phyloP scores from a whole-genome alignment of 2,888 invertebrate genomes.

The Nephrocerus scutellatus region DNA sequence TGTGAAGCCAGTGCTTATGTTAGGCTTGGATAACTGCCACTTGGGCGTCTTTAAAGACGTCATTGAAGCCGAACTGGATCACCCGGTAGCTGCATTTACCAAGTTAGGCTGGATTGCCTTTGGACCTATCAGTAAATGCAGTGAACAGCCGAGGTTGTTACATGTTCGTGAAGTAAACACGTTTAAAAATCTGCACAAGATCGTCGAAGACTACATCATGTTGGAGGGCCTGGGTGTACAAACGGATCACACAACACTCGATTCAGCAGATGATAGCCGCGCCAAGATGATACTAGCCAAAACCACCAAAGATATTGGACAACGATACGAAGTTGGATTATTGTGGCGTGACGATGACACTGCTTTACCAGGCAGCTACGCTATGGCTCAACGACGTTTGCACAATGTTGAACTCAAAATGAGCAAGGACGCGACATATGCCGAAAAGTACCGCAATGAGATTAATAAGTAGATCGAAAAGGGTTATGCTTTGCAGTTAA shows the following conservation, averaged over 20 bases:
- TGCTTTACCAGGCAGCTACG: conserved; percentile 12
- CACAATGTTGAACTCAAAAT: conserved; percentile 15
- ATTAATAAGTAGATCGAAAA: conserved; percentile 17
- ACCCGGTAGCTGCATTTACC: conserved; percentile 2
- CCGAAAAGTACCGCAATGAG: conserved; percentile 11
- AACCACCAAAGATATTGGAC: conserved; percentile 5
- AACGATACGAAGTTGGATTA: conserved; percentile 16
- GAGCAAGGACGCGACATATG: conserved; percentile 11
- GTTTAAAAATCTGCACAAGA: conserved; percentile 3
- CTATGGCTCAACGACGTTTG: conserved; percentile 18
- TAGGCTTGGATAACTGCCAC: conserved; percentile 8
- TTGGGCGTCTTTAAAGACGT: background rate
- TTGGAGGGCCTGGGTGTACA: conserved; percentile 12
- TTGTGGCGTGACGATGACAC: conserved; percentile 15
- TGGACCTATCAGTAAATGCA: conserved; percentile 1
- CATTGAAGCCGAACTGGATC: background rate
- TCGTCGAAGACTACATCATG: conserved; percentile 12
- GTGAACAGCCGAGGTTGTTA: background rate
- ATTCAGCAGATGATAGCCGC: conserved; percentile 10
- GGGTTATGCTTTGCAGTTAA: conserved; percentile 13
- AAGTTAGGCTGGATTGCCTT: conserved; percentile 10
- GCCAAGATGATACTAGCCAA: conserved; percentile 9
- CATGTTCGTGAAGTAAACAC: conserved; percentile 8
- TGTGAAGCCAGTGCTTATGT: conserved; percentile 3
- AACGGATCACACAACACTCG: background rate